These are phyloP conservation scores for Drosophila neutralis DNA, from an alignment of 2,888 invertebrate genomes.

Conservation along the genomic window DNA sequence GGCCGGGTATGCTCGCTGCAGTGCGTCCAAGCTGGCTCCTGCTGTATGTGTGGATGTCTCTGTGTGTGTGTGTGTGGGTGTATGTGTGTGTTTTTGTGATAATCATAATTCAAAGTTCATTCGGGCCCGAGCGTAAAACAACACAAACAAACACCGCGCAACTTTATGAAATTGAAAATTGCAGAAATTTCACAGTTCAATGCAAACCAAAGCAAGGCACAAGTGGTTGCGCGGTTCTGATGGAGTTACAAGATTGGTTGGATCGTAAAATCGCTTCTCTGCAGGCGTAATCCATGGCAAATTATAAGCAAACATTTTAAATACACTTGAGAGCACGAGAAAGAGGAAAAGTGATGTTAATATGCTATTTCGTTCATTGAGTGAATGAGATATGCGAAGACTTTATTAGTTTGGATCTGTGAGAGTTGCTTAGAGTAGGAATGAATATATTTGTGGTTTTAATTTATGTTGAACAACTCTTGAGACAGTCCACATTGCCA, in stretches of 20 bases:
- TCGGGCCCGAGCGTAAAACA: constrained; percentile 55
- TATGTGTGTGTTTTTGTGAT: constrained; percentile 55
- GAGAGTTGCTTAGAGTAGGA: background rate
- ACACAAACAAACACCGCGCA: constrained; percentile 64
- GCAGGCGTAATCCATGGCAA: constrained; percentile 47
- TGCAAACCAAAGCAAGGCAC: constrained; percentile 58
- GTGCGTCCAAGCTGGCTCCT: constrained; percentile 23
- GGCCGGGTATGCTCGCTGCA: constrained; percentile 50
- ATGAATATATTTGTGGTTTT: background rate
- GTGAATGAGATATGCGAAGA: constrained; percentile 6
- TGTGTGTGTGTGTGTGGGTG: background rate
- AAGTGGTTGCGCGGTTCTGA: constrained; percentile 5
- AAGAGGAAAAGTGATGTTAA: background rate
- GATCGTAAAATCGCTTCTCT: constrained; percentile 32
- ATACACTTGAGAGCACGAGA: constrained; percentile 36
- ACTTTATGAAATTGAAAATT: constrained; percentile 79
- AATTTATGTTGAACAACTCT: background rate
- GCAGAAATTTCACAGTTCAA: constrained; percentile 78
- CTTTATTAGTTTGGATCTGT: constrained; percentile 26
- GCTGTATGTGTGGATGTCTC: background rate
- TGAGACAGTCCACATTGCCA: rapidly evolving
- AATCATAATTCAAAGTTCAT: constrained; percentile 75
- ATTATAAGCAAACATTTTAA: constrained; percentile 62
- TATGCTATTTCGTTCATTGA: constrained; percentile 1
- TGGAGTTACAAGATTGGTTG: constrained; percentile 34